Conservation (phyloP, 2,797 vertebrate species). For the Nothura maculosa region DNA sequence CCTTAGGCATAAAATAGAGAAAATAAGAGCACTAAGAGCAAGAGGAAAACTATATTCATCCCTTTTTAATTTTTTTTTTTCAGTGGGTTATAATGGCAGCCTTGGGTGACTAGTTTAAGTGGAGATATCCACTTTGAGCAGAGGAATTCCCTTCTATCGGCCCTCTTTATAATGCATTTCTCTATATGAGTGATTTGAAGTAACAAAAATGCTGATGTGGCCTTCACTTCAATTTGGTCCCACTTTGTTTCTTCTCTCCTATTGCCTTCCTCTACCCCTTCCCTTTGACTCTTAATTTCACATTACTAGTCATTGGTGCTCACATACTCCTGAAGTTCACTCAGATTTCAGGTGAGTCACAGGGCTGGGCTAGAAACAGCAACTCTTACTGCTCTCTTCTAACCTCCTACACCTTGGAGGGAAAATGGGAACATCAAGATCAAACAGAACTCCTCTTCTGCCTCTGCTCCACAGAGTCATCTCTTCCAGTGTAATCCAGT, state of each 20-base stretch:
- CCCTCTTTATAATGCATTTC: background rate
- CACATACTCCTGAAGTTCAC: background rate
- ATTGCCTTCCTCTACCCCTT: too few species aligned
- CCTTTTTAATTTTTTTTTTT: background rate
- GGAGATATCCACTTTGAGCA: background rate
- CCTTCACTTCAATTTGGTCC: too few species aligned
- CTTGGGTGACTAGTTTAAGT: background rate
- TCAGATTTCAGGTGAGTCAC: background rate
- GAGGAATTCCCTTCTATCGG: background rate
- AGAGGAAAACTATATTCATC: background rate
- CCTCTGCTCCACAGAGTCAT: background rate
- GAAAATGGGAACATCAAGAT: background rate
- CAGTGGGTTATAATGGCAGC: background rate
- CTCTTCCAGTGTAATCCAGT: background rate
- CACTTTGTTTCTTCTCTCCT: too few species aligned
- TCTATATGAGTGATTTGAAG: background rate
- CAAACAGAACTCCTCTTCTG: background rate
- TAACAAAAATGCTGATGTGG: too few species aligned
- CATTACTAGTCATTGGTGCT: rapidly evolving
- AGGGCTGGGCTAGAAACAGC: background rate
- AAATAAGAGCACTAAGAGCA: background rate
- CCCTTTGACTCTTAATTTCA: background rate
- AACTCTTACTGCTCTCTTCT: background rate
- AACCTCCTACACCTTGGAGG: background rate
- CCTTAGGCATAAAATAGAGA: background rate